These are phyloP conservation scores for Graphium colonna DNA, from an alignment of 2,888 invertebrate species.

Conservation along the genomic window DNA sequence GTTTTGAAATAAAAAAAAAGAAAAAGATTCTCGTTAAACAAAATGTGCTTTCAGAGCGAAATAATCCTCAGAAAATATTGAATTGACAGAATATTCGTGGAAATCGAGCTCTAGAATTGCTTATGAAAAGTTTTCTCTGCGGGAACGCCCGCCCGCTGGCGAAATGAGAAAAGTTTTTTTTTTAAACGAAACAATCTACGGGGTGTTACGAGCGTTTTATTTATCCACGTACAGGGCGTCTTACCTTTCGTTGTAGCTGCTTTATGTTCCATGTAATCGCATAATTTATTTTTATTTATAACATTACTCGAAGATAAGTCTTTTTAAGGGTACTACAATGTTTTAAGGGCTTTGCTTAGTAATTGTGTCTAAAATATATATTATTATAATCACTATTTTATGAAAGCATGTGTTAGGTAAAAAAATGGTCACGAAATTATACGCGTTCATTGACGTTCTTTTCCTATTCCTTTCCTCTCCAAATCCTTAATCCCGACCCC, in stretches of 20 bases:
- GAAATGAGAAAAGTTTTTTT: constrained; percentile 68
- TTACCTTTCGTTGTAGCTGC: constrained; percentile 1
- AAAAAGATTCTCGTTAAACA: constrained; percentile 13
- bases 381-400: no score
- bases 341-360: not conserved
- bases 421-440: no score
- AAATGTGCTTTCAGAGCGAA: not conserved
- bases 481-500: no score
- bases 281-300: constrained; percentile 12
- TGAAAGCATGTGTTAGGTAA: no score
- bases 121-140: constrained; percentile 40
- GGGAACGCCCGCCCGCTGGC: constrained; percentile 34
- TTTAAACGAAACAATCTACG: constrained; percentile 51
- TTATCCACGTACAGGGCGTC: constrained; percentile 19
- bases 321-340: not conserved
- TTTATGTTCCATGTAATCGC: constrained; percentile 9
- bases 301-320: no score
- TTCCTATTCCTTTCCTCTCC: no score
- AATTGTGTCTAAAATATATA: no score
- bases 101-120: constrained; percentile 36
- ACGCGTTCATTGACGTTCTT: no score
- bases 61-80: constrained; percentile 33
- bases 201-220: constrained; percentile 26
- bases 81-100: constrained; percentile 43
- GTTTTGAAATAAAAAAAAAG: constrained; percentile 1